Evolutionary conservation across 2,888 invertebrate genomes (phyloP).

Genomic region (Nezara viridula): DNA sequence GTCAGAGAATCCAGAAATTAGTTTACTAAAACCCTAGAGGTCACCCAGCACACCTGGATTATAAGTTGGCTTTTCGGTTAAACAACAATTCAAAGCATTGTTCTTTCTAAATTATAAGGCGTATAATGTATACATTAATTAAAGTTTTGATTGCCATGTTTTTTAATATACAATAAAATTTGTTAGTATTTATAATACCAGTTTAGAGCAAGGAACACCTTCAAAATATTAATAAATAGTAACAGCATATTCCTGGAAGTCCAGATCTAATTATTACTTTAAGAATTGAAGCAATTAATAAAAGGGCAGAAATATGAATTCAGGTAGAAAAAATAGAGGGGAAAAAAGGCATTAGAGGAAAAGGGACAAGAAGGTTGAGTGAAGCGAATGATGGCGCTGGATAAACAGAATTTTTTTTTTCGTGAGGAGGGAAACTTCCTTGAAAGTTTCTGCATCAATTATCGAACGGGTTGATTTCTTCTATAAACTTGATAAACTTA

Average conservation of each 20-base stretch:
- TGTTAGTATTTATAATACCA: too few species aligned
- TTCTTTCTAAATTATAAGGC: too few species aligned
- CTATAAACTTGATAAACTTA: neutral
- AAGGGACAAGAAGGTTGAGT: neutral
- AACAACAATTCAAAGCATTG: too few species aligned
- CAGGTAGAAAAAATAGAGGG: neutral
- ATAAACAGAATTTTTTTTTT: constrained; percentile 13
- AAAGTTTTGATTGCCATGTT: too few species aligned
- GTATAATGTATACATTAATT: too few species aligned
- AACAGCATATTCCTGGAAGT: neutral
- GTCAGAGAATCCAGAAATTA: too few species aligned
- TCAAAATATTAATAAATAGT: neutral
- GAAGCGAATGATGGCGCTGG: neutral
- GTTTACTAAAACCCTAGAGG: too few species aligned
- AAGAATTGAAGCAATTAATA: neutral
- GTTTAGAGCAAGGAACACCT: too few species aligned
- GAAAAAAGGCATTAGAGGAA: neutral
- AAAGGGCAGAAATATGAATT: neutral
- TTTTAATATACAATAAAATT: too few species aligned
- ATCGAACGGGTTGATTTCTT: neutral
- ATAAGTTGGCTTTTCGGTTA: too few species aligned
- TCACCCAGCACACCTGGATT: too few species aligned
- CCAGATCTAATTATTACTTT: neutral
- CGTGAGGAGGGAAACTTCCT: neutral
- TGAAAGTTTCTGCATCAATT: constrained; percentile 20